Evolutionary conservation across 2,113 vertebrate genomes (phyloP), one percentile per base, ranked within the genome.

Genomic region (Pardalotus punctatus): DNA sequence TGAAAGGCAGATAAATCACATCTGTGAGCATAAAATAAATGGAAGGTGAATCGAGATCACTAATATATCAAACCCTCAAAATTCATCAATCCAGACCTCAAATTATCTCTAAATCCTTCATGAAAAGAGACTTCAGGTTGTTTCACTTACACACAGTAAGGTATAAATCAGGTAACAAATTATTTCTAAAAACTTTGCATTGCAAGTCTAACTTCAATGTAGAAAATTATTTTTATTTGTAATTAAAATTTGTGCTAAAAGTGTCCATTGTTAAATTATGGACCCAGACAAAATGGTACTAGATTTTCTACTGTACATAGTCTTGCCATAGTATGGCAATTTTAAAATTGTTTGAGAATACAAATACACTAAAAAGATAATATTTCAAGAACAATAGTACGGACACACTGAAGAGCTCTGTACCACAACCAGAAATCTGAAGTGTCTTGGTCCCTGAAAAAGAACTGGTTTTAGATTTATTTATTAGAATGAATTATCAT

Each of bases 171-270:
- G 45, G 51, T 51, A 43, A 83, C n/a, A 82, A 54, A 84, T 43
- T 31, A 72, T 25, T 53, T 40, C 67, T 67, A 78, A 19, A 54
- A 78, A 87, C 43, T 92, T 69, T 80, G 66, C 35, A 78, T 36
- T 1, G 2, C 67, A 86, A 86, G 33, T 58, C 43, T 78, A 85
- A 93, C 54, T 61, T 92, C 38, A 64, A 6, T 28, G 56, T 89
- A 94, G 76, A 93, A 96, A 88, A 96, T 70, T 17, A 53, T 64
- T 94, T 89, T 78, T 77, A 17, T 90, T 90, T 83, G 57, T 56
- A 77, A 53, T 72, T 91, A 54, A 89, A 91, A 54, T 72, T 61
- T 88, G 35, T 94, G 64, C 69, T 85, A 80, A 74, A 86, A 81
- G 35, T 8, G n/a, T 61, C 73, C 79, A 80, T 10, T 50, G 3